Evolutionary conservation across 2,888 invertebrate genomes (phyloP), one percentile per base, ranked within the genome.

Genomic region (Pyrocoelia pectoralis): DNA sequence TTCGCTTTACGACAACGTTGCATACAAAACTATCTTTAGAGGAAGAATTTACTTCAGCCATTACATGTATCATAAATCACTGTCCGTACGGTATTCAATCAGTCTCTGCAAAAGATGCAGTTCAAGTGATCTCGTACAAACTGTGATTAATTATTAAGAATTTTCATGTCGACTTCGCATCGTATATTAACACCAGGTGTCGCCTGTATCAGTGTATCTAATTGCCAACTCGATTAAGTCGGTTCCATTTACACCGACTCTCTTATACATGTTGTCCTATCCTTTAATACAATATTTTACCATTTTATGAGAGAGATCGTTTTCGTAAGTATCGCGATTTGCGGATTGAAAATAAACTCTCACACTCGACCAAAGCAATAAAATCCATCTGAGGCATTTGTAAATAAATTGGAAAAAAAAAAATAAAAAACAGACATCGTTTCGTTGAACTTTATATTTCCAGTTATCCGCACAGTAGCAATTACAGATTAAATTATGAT

Each of bases 71-170:
- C 43, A 59, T 59, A 59, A 53, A 54, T 53, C 53, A 59, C 55
- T 61, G 61, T 61, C 56, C 51, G 41, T 51, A 28, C 56, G 46
- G 28, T 56, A 56, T 56, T 61, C 46, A 52, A 24, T 61, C 40
- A 40, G 61, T 49, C 48, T 57, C 19, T 41, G 49, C 54, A 51
- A 54, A 46, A 43, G 15, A 15, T 43, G 41, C 41, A 43, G 13
- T 43, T 43, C 41, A 43, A 2, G 13, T 24, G 24, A 24, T 3
- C 24, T 24, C 24, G 24, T 8, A 41, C 57, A 40, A 59, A 57
- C 55, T 24, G 24, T 62, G 66, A 66, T 62, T 66, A 66, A 66
- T 66, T 66, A 62, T 58, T 52, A 58, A 62, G 58, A 62, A 58
- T 58, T 62, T 66, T 61, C 54, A 43, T 33, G 17, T 40, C 29